These are phyloP conservation scores for Hippocampus kuda DNA, from an alignment of 2,797 vertebrate genomes.

Conservation along the genomic window DNA sequence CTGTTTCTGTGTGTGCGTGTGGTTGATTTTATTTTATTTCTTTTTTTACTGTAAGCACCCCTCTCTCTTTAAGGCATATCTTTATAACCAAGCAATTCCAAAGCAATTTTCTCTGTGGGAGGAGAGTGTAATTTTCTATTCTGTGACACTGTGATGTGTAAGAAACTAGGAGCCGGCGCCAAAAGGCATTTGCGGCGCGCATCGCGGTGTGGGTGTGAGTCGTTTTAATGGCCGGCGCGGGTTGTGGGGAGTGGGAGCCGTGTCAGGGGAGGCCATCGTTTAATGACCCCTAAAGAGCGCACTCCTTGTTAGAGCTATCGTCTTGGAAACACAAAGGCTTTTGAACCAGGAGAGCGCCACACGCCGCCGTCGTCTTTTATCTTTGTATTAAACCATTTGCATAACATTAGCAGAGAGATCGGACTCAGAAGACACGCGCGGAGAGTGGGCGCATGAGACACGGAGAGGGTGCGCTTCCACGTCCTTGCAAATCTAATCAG, in stretches of 20 bases:
- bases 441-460: constrained; percentile 38
- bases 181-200: constrained; percentile 65
- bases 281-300: constrained; percentile 78
- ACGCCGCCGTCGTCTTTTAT: constrained; percentile 71
- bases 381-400: constrained; percentile 79
- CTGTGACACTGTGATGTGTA: constrained; percentile 79
- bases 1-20: constrained; percentile 48
- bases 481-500: constrained; percentile 75
- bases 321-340: constrained; percentile 67
- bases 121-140: constrained; percentile 82
- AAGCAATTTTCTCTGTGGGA: constrained; percentile 82
- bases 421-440: constrained; percentile 61
- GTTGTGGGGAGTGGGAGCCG: constrained; percentile 55
- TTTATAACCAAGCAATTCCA: constrained; percentile 81
- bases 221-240: constrained; percentile 68
- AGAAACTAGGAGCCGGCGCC: constrained; percentile 69
- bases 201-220: constrained; percentile 66
- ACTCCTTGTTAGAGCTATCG: constrained; percentile 71
- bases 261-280: constrained; percentile 70
- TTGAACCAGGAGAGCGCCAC: constrained; percentile 66
- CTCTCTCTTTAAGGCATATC: constrained; percentile 68
- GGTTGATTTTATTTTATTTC: constrained; percentile 50
- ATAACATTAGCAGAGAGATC: constrained; percentile 67
- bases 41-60: constrained; percentile 59
- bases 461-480: constrained; percentile 61